phyloP scores from a whole-genome alignment of 2,797 vertebrate genomes.

The Ptychobarbus kaznakovi region DNA sequence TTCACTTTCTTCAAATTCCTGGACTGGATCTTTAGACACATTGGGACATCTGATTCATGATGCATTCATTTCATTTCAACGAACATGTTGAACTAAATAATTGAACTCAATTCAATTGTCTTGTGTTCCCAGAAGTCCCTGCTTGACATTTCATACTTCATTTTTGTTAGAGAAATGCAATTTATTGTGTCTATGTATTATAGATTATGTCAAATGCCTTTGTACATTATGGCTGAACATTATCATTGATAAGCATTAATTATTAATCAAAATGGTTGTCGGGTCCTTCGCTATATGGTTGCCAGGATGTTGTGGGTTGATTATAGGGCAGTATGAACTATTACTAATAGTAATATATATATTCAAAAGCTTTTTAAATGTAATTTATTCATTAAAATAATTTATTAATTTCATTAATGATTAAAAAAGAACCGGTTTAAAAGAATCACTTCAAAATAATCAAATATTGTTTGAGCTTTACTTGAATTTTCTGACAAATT shows the following conservation, averaged over 20 bases:
- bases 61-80: neutral
- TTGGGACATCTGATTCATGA: conserved; percentile 1
- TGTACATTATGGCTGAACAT: neutral
- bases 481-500: neutral
- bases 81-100: neutral
- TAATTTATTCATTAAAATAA: rapidly evolving
- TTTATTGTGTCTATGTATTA: neutral
- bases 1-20: neutral
- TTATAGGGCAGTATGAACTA: neutral
- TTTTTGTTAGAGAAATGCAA: neutral
- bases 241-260: neutral
- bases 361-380: neutral
- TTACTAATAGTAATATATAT: neutral
- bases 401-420: neutral
- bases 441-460: neutral
- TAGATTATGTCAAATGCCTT: neutral
- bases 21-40: conserved; percentile 15
- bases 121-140: neutral
- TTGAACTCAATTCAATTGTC: neutral
- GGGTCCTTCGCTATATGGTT: neutral
- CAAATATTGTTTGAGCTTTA: neutral
- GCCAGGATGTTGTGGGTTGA: neutral
- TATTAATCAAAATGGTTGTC: neutral
- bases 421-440: neutral
- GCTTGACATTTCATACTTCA: neutral